These are phyloP conservation scores for Apodemus sylvaticus DNA, from an alignment of 2,113 vertebrate species.

Conservation along the genomic window DNA sequence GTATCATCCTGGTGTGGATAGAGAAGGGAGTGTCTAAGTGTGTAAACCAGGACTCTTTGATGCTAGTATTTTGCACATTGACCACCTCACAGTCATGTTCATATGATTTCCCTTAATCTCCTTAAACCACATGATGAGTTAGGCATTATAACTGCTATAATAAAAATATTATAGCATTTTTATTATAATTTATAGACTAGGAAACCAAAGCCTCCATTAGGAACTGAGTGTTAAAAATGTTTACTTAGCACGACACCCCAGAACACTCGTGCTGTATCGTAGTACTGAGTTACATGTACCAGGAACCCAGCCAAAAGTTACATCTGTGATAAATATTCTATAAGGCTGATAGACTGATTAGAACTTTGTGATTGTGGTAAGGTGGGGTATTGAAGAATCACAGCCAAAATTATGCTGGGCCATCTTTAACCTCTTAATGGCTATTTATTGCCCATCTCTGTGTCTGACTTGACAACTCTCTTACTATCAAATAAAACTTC, in stretches of 20 bases:
- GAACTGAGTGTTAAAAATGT: not conserved
- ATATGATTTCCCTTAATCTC: not conserved
- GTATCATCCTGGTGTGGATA: not conserved
- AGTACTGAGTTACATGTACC: not conserved
- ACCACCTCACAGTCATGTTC: not conserved
- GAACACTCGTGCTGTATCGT: not conserved
- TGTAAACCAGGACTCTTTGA: not conserved
- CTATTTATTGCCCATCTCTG: not conserved
- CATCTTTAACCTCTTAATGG: not conserved
- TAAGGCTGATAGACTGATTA: not conserved
- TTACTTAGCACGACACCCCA: not conserved
- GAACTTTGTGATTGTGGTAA: not conserved
- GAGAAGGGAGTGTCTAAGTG: not conserved
- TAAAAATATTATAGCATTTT: not conserved
- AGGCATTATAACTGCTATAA: not conserved
- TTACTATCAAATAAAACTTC: not conserved
- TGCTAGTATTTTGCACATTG: not conserved
- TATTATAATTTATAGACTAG: not conserved
- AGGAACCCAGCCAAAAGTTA: not conserved
- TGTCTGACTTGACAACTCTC: not conserved
- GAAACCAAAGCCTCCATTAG: not conserved
- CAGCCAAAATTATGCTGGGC: not conserved
- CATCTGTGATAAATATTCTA: not conserved
- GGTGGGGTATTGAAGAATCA: not conserved
- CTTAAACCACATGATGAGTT: not conserved